These are phyloP conservation scores for Drusus annulatus DNA, from an alignment of 1,140 invertebrate genomes.

Conservation along the genomic window DNA sequence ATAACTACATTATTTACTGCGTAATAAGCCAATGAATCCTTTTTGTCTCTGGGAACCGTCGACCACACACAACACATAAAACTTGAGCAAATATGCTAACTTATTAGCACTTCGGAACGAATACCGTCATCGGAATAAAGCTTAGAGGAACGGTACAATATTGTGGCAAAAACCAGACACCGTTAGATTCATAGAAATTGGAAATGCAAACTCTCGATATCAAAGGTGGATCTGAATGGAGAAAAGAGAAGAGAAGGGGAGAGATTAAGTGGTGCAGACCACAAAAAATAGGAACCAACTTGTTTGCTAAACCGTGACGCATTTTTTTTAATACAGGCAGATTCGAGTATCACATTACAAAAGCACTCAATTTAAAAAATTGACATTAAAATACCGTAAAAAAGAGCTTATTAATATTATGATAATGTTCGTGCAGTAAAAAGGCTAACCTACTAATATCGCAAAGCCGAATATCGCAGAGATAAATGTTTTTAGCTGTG, in stretches of 20 bases:
- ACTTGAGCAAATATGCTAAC: background rate
- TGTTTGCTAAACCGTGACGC: slow-evolving; percentile 24
- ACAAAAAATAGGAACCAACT: background rate
- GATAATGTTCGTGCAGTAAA: too few relatives aligned
- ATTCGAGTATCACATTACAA: too few relatives aligned
- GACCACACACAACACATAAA: slow-evolving; percentile 8
- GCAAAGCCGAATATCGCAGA: too few relatives aligned
- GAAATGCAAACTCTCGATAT: slow-evolving; percentile 26
- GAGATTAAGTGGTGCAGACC: background rate
- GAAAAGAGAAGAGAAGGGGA: background rate
- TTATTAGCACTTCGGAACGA: slow-evolving; percentile 23
- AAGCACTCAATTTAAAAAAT: too few relatives aligned
- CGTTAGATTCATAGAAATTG: slow-evolving; percentile 28
- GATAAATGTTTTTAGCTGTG: too few relatives aligned
- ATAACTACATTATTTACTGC: slow-evolving; percentile 20
- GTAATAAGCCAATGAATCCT: slow-evolving; percentile 15
- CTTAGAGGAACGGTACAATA: slow-evolving; percentile 27
- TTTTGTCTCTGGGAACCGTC: background rate
- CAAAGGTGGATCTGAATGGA: slow-evolving; percentile 25
- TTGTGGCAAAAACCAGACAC: slow-evolving; percentile 26
- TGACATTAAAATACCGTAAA: too few relatives aligned
- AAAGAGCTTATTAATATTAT: too few relatives aligned
- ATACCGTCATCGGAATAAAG: slow-evolving; percentile 4
- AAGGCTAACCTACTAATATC: too few relatives aligned
- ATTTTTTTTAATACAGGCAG: background rate